A percentile compares a stretch with the other conserved stretches of the same genome.
phyloP scores from a whole-genome alignment of 2,113 vertebrate genomes.

The Sorex araneus region DNA sequence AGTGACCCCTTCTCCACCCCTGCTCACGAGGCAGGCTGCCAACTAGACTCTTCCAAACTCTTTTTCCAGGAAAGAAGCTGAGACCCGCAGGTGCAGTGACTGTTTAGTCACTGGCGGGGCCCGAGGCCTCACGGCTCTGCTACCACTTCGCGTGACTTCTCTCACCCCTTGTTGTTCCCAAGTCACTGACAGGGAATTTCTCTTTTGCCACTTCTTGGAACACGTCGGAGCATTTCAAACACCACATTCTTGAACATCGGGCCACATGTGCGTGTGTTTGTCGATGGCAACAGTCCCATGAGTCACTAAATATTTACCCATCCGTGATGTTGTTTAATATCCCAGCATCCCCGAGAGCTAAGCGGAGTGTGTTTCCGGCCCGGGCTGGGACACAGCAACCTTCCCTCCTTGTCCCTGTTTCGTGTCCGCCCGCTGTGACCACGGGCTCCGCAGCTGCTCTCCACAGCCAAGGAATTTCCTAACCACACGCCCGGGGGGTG shows the following conservation, averaged over 20 bases:
- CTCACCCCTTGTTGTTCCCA: neutral
- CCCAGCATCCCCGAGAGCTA: neutral
- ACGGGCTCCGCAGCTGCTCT: neutral
- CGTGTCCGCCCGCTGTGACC: neutral
- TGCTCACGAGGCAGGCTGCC: too few species aligned
- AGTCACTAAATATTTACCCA: neutral
- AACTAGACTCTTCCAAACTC: too few species aligned
- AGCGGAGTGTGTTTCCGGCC: neutral
- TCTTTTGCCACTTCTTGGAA: constrained; percentile 32
- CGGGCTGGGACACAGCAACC: neutral
- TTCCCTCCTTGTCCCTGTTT: neutral
- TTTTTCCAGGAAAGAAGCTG: constrained; percentile 30
- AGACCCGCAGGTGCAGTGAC: neutral
- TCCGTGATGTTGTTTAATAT: neutral
- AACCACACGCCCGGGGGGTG: neutral
- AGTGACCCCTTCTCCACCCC: too few species aligned
- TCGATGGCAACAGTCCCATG: neutral
- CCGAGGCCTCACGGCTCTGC: neutral
- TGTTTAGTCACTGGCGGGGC: neutral
- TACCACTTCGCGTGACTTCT: neutral
- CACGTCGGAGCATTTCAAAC: neutral
- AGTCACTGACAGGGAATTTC: neutral
- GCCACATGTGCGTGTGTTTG: constrained; percentile 1
- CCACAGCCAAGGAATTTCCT: constrained; percentile 55
- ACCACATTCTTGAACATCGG: neutral